A percentile compares a stretch with the other conserved stretches of the same genome.
Conservation (phyloP, 2,797 vertebrate species). For the Hephaestus fuliginosus region DNA sequence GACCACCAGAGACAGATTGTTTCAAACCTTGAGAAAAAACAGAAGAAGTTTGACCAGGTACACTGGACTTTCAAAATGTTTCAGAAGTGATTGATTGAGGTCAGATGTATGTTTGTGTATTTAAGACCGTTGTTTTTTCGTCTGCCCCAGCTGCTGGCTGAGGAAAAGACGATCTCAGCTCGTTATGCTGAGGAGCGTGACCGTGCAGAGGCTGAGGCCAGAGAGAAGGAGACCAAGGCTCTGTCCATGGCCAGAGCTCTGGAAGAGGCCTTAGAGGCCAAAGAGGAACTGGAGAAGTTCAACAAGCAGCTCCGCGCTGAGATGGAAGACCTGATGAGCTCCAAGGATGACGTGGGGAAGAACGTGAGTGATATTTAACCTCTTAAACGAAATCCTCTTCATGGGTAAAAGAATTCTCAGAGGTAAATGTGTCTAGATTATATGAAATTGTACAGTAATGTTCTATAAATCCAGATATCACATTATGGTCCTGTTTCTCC, state of each 20-base stretch:
- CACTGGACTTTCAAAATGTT: rapidly evolving
- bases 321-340: conserved; percentile 99
- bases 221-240: conserved; percentile 97
- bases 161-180: conserved; percentile 96
- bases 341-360: conserved; percentile 98
- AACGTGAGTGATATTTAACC: conserved; percentile 88
- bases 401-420: background rate
- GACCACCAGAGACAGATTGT: conserved; percentile 96
- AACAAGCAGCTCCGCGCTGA: conserved; percentile 96
- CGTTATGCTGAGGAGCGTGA: conserved; percentile 97
- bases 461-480: background rate
- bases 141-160: conserved; percentile 90
- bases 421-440: background rate
- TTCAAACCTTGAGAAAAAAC: conserved; percentile 96
- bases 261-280: conserved; percentile 95
- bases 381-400: background rate
- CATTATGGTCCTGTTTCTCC: background rate
- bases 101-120: background rate
- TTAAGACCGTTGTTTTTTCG: background rate
- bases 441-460: background rate
- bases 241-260: conserved; percentile 94
- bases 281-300: conserved; percentile 94
- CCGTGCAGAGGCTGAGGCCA: conserved; percentile 94
- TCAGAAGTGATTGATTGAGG: background rate
- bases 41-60: conserved; percentile 98